Percentiles rank a stretch among this genome's conserved stretches.
Conservation (phyloP, 2,888 invertebrate genomes). For the Zaprionus obscuricornis region DNA sequence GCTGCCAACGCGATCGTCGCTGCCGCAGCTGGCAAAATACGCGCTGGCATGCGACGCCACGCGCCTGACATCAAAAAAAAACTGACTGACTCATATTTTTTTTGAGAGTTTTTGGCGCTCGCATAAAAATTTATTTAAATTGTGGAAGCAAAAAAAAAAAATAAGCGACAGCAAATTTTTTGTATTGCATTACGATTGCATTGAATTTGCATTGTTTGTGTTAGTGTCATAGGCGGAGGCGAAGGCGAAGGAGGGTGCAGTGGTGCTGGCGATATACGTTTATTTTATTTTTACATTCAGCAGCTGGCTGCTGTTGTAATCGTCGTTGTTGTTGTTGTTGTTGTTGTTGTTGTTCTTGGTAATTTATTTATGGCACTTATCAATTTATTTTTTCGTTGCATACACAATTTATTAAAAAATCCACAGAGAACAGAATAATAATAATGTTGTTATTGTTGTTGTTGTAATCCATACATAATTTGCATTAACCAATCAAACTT, state of each 20-base stretch:
- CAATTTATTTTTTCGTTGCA: constrained; percentile 63
- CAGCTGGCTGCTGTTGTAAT: background rate
- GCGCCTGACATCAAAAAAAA: constrained; percentile 54
- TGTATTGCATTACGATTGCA: constrained; percentile 31
- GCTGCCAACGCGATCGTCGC: constrained; percentile 3
- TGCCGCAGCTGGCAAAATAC: constrained; percentile 41
- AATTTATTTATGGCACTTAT: constrained; percentile 57
- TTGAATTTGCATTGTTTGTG: constrained; percentile 27
- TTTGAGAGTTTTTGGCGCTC: constrained; percentile 41
- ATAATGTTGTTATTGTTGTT: constrained; percentile 8
- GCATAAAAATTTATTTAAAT: constrained; percentile 47
- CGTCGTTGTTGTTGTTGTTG: constrained; percentile 6
- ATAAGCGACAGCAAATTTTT: too few relatives aligned
- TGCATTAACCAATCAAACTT: too few relatives aligned
- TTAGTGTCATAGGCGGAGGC: too few relatives aligned
- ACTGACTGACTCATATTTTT: constrained; percentile 62
- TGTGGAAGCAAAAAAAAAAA: constrained; percentile 38
- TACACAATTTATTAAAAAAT: constrained; percentile 57
- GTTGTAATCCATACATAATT: too few relatives aligned
- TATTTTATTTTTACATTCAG: background rate
- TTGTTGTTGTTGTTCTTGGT: constrained; percentile 24
- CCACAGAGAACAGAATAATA: constrained; percentile 12
- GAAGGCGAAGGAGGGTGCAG: too few relatives aligned
- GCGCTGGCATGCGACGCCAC: constrained; percentile 60
- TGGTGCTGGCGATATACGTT: background rate